phyloP scores from a whole-genome alignment of 2,113 vertebrate species.

The Triplophysa dalaica region DNA sequence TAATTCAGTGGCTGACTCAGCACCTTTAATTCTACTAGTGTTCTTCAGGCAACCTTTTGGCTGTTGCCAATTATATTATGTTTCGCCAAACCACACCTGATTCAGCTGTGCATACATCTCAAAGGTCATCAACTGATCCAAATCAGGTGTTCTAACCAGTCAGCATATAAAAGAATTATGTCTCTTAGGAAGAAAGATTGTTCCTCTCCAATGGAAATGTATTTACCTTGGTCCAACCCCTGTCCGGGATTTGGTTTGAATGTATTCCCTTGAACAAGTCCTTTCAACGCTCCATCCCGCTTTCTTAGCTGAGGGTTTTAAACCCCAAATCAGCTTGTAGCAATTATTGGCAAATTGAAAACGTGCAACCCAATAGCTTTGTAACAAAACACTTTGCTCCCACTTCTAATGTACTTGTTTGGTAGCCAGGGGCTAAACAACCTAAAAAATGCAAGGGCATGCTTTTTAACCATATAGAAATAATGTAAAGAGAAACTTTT shows the following conservation, averaged over 20 bases:
- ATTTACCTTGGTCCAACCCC: constrained; percentile 34
- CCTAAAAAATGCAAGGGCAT: constrained; percentile 25
- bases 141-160: neutral
- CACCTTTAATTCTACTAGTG: neutral
- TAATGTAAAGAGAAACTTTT: neutral
- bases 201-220: neutral
- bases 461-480: neutral
- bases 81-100: neutral
- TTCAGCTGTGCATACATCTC: neutral
- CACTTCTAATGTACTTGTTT: constrained; percentile 50
- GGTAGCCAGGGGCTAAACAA: constrained; percentile 33
- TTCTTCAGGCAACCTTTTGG: neutral
- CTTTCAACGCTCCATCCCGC: constrained; percentile 55
- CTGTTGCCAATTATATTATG: neutral
- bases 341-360: constrained; percentile 63
- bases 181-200: neutral
- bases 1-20: neutral
- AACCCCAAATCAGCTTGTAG: constrained; percentile 62
- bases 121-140: neutral
- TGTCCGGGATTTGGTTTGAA: constrained; percentile 33
- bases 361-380: constrained; percentile 52
- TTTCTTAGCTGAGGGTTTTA: constrained; percentile 54
- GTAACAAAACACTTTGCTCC: constrained; percentile 40
- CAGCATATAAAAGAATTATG: neutral
- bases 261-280: constrained; percentile 48